Evolutionary conservation across 37 sponge, comb jelly and placozoan genomes (phyloP).

Genomic region (Amphimedon queenslandica): DNA sequence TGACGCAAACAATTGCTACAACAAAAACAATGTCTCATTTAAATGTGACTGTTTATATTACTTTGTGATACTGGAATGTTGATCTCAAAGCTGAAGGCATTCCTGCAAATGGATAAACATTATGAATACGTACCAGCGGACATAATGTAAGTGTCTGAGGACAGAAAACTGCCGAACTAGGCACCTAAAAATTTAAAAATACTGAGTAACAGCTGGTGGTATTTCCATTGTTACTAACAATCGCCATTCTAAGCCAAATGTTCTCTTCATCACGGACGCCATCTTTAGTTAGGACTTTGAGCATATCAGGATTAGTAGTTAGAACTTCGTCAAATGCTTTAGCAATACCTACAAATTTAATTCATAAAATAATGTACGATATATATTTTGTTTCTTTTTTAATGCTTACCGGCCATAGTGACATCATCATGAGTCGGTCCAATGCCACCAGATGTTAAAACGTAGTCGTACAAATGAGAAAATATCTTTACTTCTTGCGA

Average conservation of each 20-base stretch:
- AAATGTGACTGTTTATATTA: not conserved
- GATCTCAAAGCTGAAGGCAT: slow-evolving; percentile 50
- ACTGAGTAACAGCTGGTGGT: not conserved
- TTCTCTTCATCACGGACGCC: not conserved
- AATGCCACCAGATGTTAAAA: slow-evolving; percentile 81
- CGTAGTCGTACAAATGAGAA: slow-evolving; percentile 39
- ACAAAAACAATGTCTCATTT: not conserved
- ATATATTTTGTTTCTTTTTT: too few relatives aligned
- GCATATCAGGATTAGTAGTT: slow-evolving; percentile 11
- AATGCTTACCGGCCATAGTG: slow-evolving; percentile 81
- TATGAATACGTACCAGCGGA: slow-evolving; percentile 54
- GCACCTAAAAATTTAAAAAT: not conserved
- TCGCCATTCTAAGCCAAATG: slow-evolving; percentile 46
- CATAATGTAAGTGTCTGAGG: slow-evolving; percentile 1
- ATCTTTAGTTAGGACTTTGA: slow-evolving; percentile 10
- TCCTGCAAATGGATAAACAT: slow-evolving; percentile 81
- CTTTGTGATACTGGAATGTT: slow-evolving; percentile 20
- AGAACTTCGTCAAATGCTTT: slow-evolving; percentile 62
- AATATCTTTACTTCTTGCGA: slow-evolving; percentile 47
- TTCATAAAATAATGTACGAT: too few relatives aligned
- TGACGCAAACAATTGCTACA: not conserved
- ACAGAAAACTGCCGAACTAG: not conserved
- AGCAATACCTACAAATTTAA: slow-evolving; percentile 61
- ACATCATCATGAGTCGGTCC: slow-evolving; percentile 94
- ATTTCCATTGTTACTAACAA: slow-evolving; percentile 7